Evolutionary conservation across 2,797 vertebrate species (phyloP), one percentile per base, ranked within the genome.

Genomic region (Girardinus metallicus): DNA sequence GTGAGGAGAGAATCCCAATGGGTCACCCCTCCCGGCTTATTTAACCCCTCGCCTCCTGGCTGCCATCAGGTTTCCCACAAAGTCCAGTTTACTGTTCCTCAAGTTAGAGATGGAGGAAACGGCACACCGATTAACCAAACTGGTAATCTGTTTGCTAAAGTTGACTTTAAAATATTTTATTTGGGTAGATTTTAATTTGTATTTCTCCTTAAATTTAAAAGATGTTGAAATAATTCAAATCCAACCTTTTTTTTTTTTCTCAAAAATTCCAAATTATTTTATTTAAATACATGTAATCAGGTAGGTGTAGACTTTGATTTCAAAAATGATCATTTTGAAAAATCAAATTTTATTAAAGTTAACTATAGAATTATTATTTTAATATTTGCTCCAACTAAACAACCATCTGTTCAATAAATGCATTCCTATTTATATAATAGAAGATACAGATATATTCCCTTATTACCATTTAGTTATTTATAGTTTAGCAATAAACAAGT

Each of bases 1-100:
- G 75, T 64, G 83, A 78, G 62, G 72, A 70, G 73, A 75, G 84
- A 81, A 62, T 86, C 51, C 76, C 39, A 81, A 78, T 80, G 80
- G 84, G 55, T 47, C 12, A 9, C 44, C 57, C 57, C 39, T 85
- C 74, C 66, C 79, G 31, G 81, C 75, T 68, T 78, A 66, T 75
- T 84, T 81, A 80, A 44, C 81, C 83, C 68, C 44, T 51, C 0
- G n/a, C 80, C 78, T 83, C 78, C 39, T 29, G 76, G 75, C 79
- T 76, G 74, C 73, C 76, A 44, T 77, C 39, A 23, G 72, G 76
- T 85, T 86, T 80, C 82, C 57, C 71, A 78, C 68, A 10, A 34
- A 79, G 81, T 78, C 75, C 44, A 75, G 53, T 55, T 46, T 11
- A 4, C 62, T 62, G 68, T 49, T 13, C 78, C 36, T 75, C 21